Evolutionary conservation across 1,140 invertebrate species (phyloP).

Genomic region (Orchesella cincta): DNA sequence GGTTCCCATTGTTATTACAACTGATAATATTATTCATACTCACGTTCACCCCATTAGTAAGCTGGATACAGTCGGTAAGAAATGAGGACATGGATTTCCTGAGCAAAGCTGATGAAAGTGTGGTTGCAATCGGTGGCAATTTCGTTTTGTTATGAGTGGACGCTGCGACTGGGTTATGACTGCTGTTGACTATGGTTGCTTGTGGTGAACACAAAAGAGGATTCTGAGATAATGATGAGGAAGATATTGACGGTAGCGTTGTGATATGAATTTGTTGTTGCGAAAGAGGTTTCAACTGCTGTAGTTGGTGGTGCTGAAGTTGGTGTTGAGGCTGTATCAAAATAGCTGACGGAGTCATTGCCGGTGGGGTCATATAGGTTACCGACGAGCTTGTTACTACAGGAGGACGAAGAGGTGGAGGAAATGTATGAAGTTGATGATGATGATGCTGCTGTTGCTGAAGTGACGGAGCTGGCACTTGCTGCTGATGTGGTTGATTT

Average conservation of each 20-base stretch:
- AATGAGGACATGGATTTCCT: conserved; percentile 41
- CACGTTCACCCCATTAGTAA: background rate
- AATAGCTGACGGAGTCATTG: conserved; percentile 6
- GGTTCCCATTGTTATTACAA: conserved; percentile 23
- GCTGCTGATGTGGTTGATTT: conserved; percentile 15
- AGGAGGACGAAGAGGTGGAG: background rate
- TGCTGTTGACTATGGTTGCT: background rate
- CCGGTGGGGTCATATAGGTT: conserved; percentile 8
- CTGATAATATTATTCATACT: conserved; percentile 21
- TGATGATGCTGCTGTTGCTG: conserved; percentile 1
- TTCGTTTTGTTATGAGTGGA: conserved; percentile 10
- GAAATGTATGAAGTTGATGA: background rate
- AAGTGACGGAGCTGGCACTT: too few relatives aligned
- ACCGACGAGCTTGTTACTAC: conserved; percentile 3
- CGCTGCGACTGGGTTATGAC: background rate
- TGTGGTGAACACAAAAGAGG: conserved; percentile 17
- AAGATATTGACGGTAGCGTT: background rate
- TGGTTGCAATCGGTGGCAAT: conserved; percentile 41
- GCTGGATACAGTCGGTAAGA: conserved; percentile 41
- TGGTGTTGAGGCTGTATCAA: background rate
- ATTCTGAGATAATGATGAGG: background rate
- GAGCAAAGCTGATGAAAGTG: conserved; percentile 34
- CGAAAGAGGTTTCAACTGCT: background rate
- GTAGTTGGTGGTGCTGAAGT: background rate
- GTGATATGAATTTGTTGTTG: conserved; percentile 7